A percentile compares a stretch with the other conserved stretches of the same genome.
Conservation (phyloP, 2,113 vertebrate genomes). For the Microcebus jonahi region DNA sequence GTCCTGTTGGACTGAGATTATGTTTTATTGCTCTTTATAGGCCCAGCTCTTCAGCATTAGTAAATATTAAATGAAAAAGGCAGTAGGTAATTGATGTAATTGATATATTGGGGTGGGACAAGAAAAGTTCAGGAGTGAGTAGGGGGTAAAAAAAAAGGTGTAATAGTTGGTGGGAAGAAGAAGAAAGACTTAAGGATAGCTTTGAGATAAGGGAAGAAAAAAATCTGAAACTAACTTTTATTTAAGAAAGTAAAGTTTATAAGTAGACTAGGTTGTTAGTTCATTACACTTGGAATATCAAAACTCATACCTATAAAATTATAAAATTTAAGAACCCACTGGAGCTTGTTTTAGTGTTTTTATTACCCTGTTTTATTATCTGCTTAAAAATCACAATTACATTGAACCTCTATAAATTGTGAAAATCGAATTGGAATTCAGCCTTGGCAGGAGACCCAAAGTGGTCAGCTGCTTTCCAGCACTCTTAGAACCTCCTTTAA, state of each 20-base stretch:
- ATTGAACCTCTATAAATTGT: background rate
- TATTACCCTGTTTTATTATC: background rate
- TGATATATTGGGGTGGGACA: background rate
- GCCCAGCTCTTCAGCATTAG: background rate
- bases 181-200: background rate
- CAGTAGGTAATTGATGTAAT: background rate
- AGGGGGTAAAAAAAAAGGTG: background rate
- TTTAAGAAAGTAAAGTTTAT: constrained; percentile 24
- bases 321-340: constrained; percentile 6
- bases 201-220: background rate
- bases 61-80: constrained; percentile 49
- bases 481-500: background rate
- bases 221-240: background rate
- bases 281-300: constrained; percentile 17
- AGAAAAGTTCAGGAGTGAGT: background rate
- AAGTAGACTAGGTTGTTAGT: background rate
- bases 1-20: background rate
- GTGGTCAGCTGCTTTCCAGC: background rate
- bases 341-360: background rate
- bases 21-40: constrained; percentile 11
- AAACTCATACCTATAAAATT: background rate
- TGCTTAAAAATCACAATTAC: background rate
- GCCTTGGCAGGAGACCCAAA: background rate
- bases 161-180: background rate
- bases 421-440: constrained; percentile 18